phyloP scores from a whole-genome alignment of 1,140 invertebrate genomes.

The Drosophila seguyi region DNA sequence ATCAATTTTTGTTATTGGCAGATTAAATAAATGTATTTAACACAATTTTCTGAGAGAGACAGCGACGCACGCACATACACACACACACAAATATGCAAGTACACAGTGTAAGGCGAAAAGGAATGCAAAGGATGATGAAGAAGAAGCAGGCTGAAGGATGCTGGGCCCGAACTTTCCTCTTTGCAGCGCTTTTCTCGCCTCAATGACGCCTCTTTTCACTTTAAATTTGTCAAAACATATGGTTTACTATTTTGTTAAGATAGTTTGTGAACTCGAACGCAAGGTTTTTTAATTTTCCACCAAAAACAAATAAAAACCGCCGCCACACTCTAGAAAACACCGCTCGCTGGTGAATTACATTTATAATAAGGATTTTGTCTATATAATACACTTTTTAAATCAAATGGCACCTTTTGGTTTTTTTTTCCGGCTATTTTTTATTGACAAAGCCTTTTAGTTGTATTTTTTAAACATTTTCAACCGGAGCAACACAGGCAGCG shows the following conservation, averaged over 20 bases:
- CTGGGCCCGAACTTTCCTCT: conserved; percentile 37
- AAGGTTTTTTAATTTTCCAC: not conserved
- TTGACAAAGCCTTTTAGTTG: not conserved
- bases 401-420: not conserved
- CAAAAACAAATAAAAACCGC: conserved; percentile 4
- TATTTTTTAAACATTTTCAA: conserved; percentile 4
- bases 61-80: conserved; percentile 32
- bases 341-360: not conserved
- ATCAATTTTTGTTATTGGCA: conserved; percentile 46
- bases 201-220: not conserved
- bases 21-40: conserved; percentile 28
- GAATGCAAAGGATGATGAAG: conserved; percentile 41
- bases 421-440: not conserved
- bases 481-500: conserved; percentile 6
- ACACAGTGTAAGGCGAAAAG: conserved; percentile 16
- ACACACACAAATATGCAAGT: conserved; percentile 11
- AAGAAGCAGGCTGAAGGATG: conserved; percentile 61
- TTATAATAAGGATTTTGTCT: not conserved
- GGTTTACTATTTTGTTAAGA: not conserved
- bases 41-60: conserved; percentile 34
- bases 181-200: conserved; percentile 11
- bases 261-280: not conserved
- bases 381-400: not conserved
- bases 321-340: conserved; percentile 3
- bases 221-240: not conserved